Evolutionary conservation across 53 echinoderm and acorn worm genomes (phyloP).

Genomic region (Patiria pectinifera): DNA sequence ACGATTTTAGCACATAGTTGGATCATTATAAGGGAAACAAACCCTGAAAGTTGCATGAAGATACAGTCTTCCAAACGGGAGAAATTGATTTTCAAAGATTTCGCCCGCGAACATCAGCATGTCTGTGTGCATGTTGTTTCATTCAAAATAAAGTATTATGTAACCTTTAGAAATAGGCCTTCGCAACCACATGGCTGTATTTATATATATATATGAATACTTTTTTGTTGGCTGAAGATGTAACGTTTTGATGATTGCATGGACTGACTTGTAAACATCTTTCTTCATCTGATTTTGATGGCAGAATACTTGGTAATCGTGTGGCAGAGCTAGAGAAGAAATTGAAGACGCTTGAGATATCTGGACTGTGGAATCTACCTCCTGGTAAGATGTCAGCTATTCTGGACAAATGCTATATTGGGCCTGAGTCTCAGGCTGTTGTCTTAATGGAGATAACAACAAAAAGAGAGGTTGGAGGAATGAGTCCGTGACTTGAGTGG

Average conservation of each 20-base stretch:
- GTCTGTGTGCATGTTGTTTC: too few species aligned
- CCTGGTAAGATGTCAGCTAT: constrained; percentile 53
- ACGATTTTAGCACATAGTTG: too few species aligned
- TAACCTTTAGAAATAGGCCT: too few species aligned
- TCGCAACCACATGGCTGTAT: background rate
- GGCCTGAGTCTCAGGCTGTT: background rate
- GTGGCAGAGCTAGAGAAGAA: constrained; percentile 98
- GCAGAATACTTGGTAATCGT: constrained; percentile 91
- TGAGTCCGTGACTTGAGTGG: too few species aligned
- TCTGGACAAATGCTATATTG: background rate
- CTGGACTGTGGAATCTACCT: constrained; percentile 95
- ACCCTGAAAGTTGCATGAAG: too few species aligned
- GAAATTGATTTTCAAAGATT: too few species aligned
- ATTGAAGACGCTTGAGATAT: constrained; percentile 93
- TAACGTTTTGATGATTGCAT: background rate
- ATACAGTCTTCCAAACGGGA: too few species aligned
- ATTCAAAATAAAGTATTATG: too few species aligned
- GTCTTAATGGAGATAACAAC: too few species aligned
- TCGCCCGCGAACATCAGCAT: too few species aligned
- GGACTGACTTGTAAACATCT: background rate
- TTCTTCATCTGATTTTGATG: constrained; percentile 8
- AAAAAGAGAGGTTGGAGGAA: too few species aligned
- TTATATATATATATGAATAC: background rate
- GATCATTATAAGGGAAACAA: too few species aligned
- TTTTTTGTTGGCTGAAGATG: background rate